Percentiles rank a stretch among this genome's conserved stretches.
Conservation (phyloP, 2,113 vertebrate genomes). For the Sorex fumeus region DNA sequence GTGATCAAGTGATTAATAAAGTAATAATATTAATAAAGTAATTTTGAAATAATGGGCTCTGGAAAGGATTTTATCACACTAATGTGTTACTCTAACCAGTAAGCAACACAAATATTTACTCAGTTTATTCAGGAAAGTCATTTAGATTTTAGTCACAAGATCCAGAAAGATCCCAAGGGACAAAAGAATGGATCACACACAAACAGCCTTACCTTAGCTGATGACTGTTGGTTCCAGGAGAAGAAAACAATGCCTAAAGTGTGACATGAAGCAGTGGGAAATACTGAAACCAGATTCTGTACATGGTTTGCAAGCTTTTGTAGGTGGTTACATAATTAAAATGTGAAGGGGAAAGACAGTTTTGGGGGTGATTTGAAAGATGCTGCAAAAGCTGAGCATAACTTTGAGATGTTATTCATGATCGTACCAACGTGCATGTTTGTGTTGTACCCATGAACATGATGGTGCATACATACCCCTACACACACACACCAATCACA, state of each 20-base stretch:
- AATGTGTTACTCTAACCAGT: slow-evolving; percentile 75
- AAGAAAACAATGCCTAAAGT: background rate
- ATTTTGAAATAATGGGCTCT: slow-evolving; percentile 67
- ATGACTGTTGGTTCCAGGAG: slow-evolving; percentile 34
- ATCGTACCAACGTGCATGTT: background rate
- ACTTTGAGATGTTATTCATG: background rate
- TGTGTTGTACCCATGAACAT: background rate
- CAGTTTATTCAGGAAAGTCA: slow-evolving; percentile 1
- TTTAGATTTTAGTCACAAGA: background rate
- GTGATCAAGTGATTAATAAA: too few species aligned
- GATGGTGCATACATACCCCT: background rate
- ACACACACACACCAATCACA: too few species aligned
- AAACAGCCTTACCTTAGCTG: slow-evolving; percentile 55
- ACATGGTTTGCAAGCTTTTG: slow-evolving; percentile 33
- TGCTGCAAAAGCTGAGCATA: background rate
- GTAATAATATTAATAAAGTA: slow-evolving; percentile 41
- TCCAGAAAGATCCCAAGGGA: slow-evolving; percentile 47
- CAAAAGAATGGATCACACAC: slow-evolving; percentile 61
- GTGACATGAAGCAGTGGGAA: slow-evolving; percentile 6
- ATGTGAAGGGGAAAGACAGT: background rate
- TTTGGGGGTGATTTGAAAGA: slow-evolving; percentile 24
- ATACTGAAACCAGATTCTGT: slow-evolving; percentile 1
- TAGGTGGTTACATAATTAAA: background rate
- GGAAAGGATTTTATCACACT: background rate
- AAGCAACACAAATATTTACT: slow-evolving; percentile 50